phyloP scores from a whole-genome alignment of 2,113 vertebrate species.

The Alexandromys fortis region DNA sequence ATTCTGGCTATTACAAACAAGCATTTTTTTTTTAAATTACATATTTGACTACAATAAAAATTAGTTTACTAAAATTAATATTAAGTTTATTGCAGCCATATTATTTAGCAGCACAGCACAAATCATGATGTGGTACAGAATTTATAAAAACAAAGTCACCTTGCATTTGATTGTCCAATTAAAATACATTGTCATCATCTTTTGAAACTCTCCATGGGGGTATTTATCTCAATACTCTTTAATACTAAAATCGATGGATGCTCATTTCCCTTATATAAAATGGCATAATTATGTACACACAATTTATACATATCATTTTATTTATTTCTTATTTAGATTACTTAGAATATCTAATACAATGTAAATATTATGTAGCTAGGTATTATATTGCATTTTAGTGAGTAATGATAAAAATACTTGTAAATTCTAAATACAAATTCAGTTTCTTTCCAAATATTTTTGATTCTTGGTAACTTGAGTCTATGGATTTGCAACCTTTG shows the following conservation, averaged over 20 bases:
- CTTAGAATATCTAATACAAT: not conserved
- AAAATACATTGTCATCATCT: not conserved
- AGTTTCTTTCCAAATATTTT: not conserved
- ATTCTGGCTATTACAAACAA: not conserved
- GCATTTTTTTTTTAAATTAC: not conserved
- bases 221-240: not conserved
- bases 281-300: not conserved
- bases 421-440: not conserved
- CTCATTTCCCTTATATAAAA: not conserved
- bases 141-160: not conserved
- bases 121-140: not conserved
- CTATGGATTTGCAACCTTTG: not conserved
- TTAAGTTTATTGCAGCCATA: not conserved
- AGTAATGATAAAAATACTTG: not conserved
- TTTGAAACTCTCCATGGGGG: not conserved
- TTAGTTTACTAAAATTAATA: not conserved
- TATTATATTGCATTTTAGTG: not conserved
- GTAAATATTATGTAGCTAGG: not conserved
- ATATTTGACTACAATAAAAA: conserved; percentile 4
- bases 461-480: not conserved
- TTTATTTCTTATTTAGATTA: not conserved
- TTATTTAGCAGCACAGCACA: not conserved
- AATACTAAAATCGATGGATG: not conserved
- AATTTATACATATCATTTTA: not conserved
- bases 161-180: not conserved